A percentile compares a stretch with the other conserved stretches of the same genome.
Evolutionary conservation across 1,140 invertebrate genomes (phyloP).

Genomic region (Notospermus geniculatus): DNA sequence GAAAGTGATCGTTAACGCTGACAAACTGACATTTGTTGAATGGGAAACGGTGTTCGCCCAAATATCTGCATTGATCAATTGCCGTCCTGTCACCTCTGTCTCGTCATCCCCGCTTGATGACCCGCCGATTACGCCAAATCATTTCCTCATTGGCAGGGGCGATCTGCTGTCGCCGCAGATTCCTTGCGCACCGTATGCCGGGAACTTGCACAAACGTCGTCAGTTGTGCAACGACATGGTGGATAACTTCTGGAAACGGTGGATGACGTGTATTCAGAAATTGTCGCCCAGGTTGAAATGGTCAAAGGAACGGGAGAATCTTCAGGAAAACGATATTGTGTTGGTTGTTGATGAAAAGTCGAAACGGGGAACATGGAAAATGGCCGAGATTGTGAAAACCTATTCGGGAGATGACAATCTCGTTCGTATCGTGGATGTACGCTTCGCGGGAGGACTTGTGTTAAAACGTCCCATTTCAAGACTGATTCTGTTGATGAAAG

Average conservation of each 20-base stretch:
- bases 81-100: background rate
- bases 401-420: no score
- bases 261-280: background rate
- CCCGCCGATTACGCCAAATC: background rate
- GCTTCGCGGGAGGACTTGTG: no score
- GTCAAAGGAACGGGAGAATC: background rate
- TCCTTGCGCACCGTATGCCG: background rate
- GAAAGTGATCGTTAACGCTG: background rate
- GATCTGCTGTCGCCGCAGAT: background rate
- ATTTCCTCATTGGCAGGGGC: background rate
- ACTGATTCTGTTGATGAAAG: no score
- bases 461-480: no score
- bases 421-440: no score
- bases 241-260: background rate
- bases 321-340: background rate
- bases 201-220: background rate
- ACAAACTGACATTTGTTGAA: constrained; percentile 1
- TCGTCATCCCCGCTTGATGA: background rate
- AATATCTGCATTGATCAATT: background rate
- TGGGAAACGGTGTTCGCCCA: background rate
- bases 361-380: background rate
- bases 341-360: background rate
- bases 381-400: no score
- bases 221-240: background rate
- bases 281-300: background rate